Conservation (phyloP, 37 sponge, comb jelly and placozoan genomes). For the Cliona cf. orientalis region DNA sequence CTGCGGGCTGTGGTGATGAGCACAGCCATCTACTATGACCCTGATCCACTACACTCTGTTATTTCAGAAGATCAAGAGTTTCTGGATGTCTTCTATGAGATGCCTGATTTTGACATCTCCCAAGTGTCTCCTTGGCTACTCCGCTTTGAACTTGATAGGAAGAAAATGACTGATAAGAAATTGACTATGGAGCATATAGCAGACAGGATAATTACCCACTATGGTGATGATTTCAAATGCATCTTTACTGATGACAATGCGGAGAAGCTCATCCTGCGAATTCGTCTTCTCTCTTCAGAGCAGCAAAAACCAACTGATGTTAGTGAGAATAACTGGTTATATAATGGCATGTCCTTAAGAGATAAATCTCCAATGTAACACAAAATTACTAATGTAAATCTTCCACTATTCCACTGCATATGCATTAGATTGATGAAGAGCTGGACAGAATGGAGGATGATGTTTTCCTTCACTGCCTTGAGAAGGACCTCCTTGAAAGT, state of each 20-base stretch:
- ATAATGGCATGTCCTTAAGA: too few species aligned
- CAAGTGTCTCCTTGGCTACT: constrained; percentile 98
- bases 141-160: constrained; percentile 95
- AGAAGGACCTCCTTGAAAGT: constrained; percentile 94
- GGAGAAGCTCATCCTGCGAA: constrained; percentile 97
- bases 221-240: constrained; percentile 96
- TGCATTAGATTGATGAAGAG: constrained; percentile 91
- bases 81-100: constrained; percentile 99
- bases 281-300: too few species aligned
- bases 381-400: constrained; percentile 70
- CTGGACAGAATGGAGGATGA: constrained; percentile 97
- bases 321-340: too few species aligned
- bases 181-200: constrained; percentile 99
- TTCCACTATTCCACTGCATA: not conserved
- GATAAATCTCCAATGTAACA: constrained; percentile 86
- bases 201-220: constrained; percentile 92
- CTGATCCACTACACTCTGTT: constrained; percentile 97
- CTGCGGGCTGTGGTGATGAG: constrained; percentile 95
- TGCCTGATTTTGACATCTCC: constrained; percentile 98
- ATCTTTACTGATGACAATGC: constrained; percentile 99
- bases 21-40: constrained; percentile 99
- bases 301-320: too few species aligned
- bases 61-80: constrained; percentile 98
- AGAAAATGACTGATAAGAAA: constrained; percentile 99
- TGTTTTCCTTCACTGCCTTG: constrained; percentile 93